phyloP scores from a whole-genome alignment of 2,113 vertebrate species.

The Pelecanus crispus region DNA sequence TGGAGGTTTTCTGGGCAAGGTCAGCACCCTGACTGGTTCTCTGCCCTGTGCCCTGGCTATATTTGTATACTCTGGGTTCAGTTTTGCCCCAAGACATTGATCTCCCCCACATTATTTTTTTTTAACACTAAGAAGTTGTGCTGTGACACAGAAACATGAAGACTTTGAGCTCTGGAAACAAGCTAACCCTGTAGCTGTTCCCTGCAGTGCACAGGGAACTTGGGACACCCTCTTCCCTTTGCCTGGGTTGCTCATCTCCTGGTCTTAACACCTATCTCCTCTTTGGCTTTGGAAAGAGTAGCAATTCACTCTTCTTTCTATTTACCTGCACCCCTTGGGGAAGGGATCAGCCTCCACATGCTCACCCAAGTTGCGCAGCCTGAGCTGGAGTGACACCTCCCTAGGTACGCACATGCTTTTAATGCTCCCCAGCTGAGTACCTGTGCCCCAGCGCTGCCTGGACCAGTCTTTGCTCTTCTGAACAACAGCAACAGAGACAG shows the following conservation, averaged over 20 bases:
- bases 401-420: background rate
- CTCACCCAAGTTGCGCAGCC: background rate
- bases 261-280: background rate
- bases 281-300: background rate
- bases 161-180: background rate
- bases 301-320: background rate
- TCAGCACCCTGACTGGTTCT: background rate
- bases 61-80: background rate
- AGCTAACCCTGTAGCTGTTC: background rate
- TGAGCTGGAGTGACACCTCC: background rate
- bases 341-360: background rate
- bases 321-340: background rate
- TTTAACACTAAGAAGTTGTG: background rate
- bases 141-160: background rate
- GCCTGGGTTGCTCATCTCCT: background rate
- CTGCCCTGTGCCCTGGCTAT: background rate
- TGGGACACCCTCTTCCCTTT: background rate
- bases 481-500: background rate
- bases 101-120: background rate
- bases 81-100: background rate
- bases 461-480: background rate
- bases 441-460: background rate
- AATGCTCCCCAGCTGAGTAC: too few relatives aligned
- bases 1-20: background rate
- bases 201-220: background rate